These are phyloP conservation scores for Alca torda DNA, from an alignment of 2,797 vertebrate species.

Conservation along the genomic window DNA sequence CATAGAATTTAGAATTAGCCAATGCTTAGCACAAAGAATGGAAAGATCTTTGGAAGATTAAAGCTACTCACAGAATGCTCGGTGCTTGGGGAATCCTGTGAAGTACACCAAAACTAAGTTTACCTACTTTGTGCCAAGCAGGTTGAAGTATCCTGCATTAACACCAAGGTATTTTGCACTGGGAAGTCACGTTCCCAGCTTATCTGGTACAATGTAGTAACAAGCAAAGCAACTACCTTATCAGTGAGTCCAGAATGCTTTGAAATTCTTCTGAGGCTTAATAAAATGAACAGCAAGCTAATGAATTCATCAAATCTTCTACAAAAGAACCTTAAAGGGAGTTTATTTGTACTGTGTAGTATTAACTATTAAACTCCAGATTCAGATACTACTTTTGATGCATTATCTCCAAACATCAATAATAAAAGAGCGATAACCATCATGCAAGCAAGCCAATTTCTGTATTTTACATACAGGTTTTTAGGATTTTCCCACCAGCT, in stretches of 20 bases:
- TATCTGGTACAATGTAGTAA: conserved; percentile 8
- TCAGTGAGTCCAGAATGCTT: conserved; percentile 62
- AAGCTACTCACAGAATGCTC: conserved; percentile 41
- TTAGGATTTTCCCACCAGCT: conserved; percentile 64
- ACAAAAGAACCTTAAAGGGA: conserved; percentile 70
- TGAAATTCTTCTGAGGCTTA: conserved; percentile 61
- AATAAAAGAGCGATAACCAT: conserved; percentile 63
- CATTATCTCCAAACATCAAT: conserved; percentile 65
- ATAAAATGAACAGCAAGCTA: conserved; percentile 70
- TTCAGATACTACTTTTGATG: conserved; percentile 71
- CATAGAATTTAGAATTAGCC: conserved; percentile 75
- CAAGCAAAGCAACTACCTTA: conserved; percentile 67
- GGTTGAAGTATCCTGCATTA: conserved; percentile 53
- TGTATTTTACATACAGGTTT: conserved; percentile 65
- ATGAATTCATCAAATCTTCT: conserved; percentile 69
- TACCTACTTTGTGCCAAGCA: conserved; percentile 66
- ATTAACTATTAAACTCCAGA: conserved; percentile 62
- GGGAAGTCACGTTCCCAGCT: conserved; percentile 71
- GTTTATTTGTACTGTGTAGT: conserved; percentile 64
- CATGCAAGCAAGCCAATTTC: conserved; percentile 62
- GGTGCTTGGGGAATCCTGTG: conserved; percentile 54
- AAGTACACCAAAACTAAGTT: conserved; percentile 67
- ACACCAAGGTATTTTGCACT: conserved; percentile 53
- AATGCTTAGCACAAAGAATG: conserved; percentile 70
- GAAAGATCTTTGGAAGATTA: conserved; percentile 32